These are phyloP conservation scores for Steinernema hermaphroditum DNA, from an alignment of 2,888 invertebrate species.

Conservation along the genomic window DNA sequence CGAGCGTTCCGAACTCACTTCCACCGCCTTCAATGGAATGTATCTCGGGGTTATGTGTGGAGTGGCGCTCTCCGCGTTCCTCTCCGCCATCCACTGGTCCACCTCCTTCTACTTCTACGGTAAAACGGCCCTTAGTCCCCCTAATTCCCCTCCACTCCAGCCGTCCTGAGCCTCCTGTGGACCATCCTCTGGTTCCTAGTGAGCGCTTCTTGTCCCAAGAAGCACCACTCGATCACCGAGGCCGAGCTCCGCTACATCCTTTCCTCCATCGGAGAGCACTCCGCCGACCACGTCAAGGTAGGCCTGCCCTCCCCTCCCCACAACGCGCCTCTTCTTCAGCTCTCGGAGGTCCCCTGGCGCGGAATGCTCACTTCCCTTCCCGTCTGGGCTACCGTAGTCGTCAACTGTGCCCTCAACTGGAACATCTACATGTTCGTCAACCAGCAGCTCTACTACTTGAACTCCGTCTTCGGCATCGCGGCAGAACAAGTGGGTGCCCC, in stretches of 20 bases:
- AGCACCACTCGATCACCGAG: constrained; percentile 86
- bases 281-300: constrained; percentile 23
- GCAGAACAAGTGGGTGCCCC: constrained; percentile 78
- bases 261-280: constrained; percentile 52
- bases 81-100: constrained; percentile 82
- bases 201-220: constrained; percentile 86
- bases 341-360: constrained; percentile 78
- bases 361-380: constrained; percentile 89
- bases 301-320: neutral
- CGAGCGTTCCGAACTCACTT: constrained; percentile 91
- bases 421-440: constrained; percentile 95
- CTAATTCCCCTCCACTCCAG: constrained; percentile 66
- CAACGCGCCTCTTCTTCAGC: neutral
- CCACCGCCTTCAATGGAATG: constrained; percentile 91
- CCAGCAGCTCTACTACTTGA: constrained; percentile 91
- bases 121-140: neutral
- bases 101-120: constrained; percentile 91
- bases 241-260: constrained; percentile 90
- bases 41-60: constrained; percentile 83
- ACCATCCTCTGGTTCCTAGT: constrained; percentile 81
- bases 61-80: neutral
- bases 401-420: constrained; percentile 92
- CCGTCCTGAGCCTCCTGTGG: constrained; percentile 76
- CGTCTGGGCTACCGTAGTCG: constrained; percentile 96
- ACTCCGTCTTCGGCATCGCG: constrained; percentile 83